Conservation (phyloP, 2,888 invertebrate genomes). For the Odontocerum albicorne region DNA sequence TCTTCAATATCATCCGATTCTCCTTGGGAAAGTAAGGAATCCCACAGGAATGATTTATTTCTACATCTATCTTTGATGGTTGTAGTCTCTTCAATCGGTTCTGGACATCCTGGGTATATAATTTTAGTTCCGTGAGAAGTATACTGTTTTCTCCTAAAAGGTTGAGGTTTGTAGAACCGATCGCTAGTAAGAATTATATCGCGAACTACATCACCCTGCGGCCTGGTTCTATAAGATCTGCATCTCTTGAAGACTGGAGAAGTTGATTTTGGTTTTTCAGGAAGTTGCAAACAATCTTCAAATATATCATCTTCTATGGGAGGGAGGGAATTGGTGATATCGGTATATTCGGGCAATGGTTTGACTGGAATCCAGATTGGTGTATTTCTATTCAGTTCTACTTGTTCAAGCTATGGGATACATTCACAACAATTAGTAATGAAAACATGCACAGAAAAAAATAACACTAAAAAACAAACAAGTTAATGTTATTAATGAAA, state of each 20-base stretch:
- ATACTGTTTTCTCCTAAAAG: constrained; percentile 43
- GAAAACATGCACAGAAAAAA: constrained; percentile 22
- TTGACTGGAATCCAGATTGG: constrained; percentile 35
- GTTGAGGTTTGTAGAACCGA: constrained; percentile 47
- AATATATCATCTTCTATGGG: too few species aligned
- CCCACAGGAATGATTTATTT: constrained; percentile 27
- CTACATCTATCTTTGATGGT: constrained; percentile 2
- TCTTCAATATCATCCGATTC: constrained; percentile 25
- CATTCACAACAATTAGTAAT: constrained; percentile 26
- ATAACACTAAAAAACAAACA: constrained; percentile 12
- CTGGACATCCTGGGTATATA: constrained; percentile 40
- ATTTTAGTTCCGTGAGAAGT: constrained; percentile 47
- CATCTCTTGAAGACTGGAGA: constrained; percentile 27
- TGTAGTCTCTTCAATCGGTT: constrained; percentile 6
- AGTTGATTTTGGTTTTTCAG: constrained; percentile 12
- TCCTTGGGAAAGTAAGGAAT: constrained; percentile 22
- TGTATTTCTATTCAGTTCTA: constrained; percentile 28
- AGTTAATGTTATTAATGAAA: too few species aligned
- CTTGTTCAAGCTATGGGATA: constrained; percentile 33
- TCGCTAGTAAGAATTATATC: constrained; percentile 46
- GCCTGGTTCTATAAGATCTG: constrained; percentile 31
- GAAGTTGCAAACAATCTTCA: not conserved
- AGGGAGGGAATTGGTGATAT: constrained; percentile 32
- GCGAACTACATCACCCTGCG: constrained; percentile 41
- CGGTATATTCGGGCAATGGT: constrained; percentile 26